These are phyloP conservation scores for Apodemus agrarius DNA, from an alignment of 2,797 vertebrate genomes.

Conservation along the genomic window DNA sequence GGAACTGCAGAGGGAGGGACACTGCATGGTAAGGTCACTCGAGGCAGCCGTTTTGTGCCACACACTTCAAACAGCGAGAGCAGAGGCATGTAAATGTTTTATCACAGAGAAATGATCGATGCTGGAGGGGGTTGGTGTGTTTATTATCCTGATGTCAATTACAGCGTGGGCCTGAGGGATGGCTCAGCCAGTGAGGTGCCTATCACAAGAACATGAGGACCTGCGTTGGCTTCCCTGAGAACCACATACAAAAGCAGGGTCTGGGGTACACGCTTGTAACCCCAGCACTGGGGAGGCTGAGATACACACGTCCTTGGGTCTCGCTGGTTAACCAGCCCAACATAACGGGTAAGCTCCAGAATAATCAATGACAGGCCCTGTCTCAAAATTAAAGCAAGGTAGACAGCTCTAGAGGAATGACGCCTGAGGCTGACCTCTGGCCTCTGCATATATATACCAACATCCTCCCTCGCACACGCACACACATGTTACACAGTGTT, in stretches of 20 bases:
- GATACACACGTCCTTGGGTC: not conserved
- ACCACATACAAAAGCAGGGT: not conserved
- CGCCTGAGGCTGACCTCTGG: not conserved
- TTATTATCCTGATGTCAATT: not conserved
- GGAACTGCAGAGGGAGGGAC: not conserved
- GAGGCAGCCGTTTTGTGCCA: fast-evolving
- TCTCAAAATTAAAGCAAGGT: not conserved
- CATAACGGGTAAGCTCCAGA: too few species aligned
- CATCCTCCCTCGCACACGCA: not conserved
- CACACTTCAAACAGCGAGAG: not conserved
- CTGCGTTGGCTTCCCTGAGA: not conserved
- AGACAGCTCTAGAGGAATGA: not conserved
- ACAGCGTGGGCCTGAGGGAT: not conserved
- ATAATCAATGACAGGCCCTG: not conserved
- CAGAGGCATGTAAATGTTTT: not conserved
- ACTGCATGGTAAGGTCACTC: too few species aligned
- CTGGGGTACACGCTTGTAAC: not conserved
- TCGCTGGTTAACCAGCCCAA: not conserved
- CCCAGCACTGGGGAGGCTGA: not conserved
- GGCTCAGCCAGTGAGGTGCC: not conserved
- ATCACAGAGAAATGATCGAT: not conserved
- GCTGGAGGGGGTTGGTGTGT: too few species aligned
- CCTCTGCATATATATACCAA: not conserved
- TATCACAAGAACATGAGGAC: not conserved
- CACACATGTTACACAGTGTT: not conserved